Conservation (phyloP, 2,888 invertebrate species). For the Drosophila kanekoi region DNA sequence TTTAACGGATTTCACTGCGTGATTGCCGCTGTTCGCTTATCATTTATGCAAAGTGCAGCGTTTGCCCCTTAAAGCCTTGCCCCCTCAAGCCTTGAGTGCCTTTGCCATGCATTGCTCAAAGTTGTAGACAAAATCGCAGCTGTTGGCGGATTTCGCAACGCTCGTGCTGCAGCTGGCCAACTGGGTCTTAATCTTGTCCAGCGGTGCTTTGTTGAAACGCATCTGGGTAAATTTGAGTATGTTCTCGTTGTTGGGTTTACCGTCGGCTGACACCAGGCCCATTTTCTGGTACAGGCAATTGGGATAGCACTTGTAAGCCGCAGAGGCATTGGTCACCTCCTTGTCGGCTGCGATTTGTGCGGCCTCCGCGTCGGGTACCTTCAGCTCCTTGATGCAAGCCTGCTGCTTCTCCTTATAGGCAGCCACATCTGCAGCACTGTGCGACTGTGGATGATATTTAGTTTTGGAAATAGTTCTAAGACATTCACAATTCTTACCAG, state of each 20-base stretch:
- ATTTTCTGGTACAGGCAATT: conserved; percentile 63
- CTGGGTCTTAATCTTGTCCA: conserved; percentile 54
- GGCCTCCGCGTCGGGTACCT: conserved; percentile 48
- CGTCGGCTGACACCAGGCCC: conserved; percentile 44
- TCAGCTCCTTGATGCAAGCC: conserved; percentile 64
- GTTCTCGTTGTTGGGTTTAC: conserved; percentile 41
- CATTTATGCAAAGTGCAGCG: conserved; percentile 42
- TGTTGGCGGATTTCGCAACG: conserved; percentile 17
- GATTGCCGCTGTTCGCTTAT: conserved; percentile 46
- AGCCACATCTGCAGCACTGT: conserved; percentile 53
- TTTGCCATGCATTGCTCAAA: conserved; percentile 61
- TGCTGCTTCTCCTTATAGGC: conserved; percentile 47
- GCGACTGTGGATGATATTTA: conserved; percentile 22
- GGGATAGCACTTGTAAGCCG: conserved; percentile 62
- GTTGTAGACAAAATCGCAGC: conserved; percentile 49
- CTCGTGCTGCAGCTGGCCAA: conserved; percentile 39
- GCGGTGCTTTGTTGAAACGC: conserved; percentile 35
- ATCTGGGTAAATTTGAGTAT: conserved; percentile 45
- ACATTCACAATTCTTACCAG: conserved; percentile 25
- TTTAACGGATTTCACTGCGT: conserved; percentile 57
- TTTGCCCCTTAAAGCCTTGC: neutral
- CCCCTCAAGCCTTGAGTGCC: conserved; percentile 48
- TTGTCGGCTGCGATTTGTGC: conserved; percentile 43
- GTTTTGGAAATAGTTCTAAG: fast-evolving
- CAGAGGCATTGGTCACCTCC: conserved; percentile 47